Conservation (phyloP, 2,888 invertebrate species). For the Megalurothrips usitatus region DNA sequence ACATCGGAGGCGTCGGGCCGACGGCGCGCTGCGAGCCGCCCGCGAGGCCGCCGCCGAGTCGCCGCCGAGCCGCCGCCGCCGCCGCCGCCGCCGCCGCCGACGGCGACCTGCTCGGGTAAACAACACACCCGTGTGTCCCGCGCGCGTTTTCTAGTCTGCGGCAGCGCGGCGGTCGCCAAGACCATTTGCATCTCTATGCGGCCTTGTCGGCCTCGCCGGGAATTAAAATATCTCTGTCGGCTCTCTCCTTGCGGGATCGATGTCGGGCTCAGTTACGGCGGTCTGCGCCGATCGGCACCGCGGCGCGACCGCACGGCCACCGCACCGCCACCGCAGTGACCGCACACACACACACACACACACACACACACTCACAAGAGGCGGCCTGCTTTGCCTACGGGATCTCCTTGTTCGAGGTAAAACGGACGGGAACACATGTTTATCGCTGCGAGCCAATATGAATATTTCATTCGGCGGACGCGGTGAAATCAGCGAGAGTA, state of each 20-base stretch:
- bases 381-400: not conserved
- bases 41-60: too few relatives aligned
- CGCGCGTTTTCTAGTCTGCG: too few relatives aligned
- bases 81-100: too few relatives aligned
- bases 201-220: not conserved
- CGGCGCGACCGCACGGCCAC: not conserved
- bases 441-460: conserved; percentile 24
- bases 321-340: too few relatives aligned
- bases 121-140: not conserved
- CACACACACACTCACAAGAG: too few relatives aligned
- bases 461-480: conserved; percentile 26
- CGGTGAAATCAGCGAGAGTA: conserved; percentile 15
- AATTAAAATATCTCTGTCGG: not conserved
- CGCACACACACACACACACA: too few relatives aligned
- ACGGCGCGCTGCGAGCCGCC: not conserved
- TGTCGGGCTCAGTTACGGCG: too few relatives aligned
- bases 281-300: not conserved
- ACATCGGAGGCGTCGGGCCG: conserved; percentile 17
- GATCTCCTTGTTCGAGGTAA: not conserved
- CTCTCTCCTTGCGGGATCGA: too few relatives aligned
- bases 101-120: conserved; percentile 16
- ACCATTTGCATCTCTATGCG: too few relatives aligned
- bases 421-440: conserved; percentile 12
- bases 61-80: too few relatives aligned
- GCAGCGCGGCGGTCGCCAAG: too few relatives aligned